These are phyloP conservation scores for Eupeodes corollae DNA, from an alignment of 1,140 invertebrate genomes.

Conservation along the genomic window DNA sequence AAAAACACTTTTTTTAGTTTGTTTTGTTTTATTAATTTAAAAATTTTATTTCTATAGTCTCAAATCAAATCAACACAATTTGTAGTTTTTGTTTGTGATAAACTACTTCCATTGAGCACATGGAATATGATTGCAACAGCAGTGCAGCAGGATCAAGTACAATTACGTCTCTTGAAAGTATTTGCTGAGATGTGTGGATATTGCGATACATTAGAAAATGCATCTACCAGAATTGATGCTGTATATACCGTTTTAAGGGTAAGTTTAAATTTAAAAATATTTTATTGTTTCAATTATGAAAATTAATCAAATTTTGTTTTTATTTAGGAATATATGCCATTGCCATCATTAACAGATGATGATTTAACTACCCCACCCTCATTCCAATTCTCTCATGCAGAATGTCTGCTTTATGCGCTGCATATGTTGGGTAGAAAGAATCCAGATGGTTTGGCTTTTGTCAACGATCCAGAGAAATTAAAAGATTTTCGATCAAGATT, in stretches of 20 bases:
- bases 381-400: constrained; percentile 84
- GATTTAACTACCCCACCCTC: constrained; percentile 51
- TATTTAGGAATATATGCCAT: constrained; percentile 59
- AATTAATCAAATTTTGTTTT: constrained; percentile 7
- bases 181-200: constrained; percentile 74
- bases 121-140: constrained; percentile 46
- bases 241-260: constrained; percentile 72
- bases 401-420: constrained; percentile 82
- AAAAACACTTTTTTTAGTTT: constrained; percentile 2
- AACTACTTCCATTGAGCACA: constrained; percentile 58
- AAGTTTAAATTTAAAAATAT: constrained; percentile 35
- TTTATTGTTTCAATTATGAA: constrained; percentile 2
- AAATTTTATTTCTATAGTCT: constrained; percentile 48
- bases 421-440: constrained; percentile 75
- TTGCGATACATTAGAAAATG: constrained; percentile 63
- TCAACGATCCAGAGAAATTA: constrained; percentile 62
- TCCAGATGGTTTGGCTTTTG: constrained; percentile 59
- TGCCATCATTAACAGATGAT: constrained; percentile 59
- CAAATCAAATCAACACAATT: constrained; percentile 80
- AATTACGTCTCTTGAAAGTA: constrained; percentile 74
- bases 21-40: constrained; percentile 7
- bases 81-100: constrained; percentile 74
- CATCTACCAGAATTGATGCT: constrained; percentile 58
- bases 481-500: constrained; percentile 81
- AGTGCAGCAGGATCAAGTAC: constrained; percentile 55